Base-by-base conservation (phyloP, 1,140 invertebrate genomes). In the Leptinotarsa lineolata region DNA sequence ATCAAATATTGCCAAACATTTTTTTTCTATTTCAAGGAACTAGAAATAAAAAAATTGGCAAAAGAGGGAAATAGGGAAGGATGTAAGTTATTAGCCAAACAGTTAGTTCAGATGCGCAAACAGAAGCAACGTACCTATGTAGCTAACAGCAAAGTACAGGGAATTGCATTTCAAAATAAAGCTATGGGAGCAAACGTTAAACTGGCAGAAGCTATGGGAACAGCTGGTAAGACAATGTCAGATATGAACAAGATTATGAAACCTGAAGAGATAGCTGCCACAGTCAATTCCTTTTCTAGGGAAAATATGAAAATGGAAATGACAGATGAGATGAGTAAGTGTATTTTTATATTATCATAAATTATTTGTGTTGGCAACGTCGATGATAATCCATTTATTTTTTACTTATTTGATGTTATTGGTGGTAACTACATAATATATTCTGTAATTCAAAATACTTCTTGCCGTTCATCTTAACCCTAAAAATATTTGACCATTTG, bases 301-400 rank as follows among this genome's bases (percentile, higher is more conserved):
- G 93, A 94, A 67, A 91, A 91, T 80, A 91, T 91, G 80, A 94
- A 94, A 83, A 95, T 97, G 93, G 94, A 93, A 77, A 97, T 97
- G 94, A 94, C 94, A 12, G 95, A 97, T 86, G 95, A 97, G 88
- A 94, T 97, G 91, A 95, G 93, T 95, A 88, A 88, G 90, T 88
- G 48, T 0, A 54, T 54, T 54, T 54, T 54, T 54, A 54, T 5
- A n/a, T 18, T 8, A 54, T 54, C 15, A 54, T n/a, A 8, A 39
- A 39, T 2, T 39, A 11, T 39, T 39, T 39, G 30, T 39, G 8
- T 39, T 39, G 30, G 30, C 30, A 39, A 11, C 8, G 8, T 39
- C 8, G 30, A 39, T 4, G 30, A 39, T 39, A 39, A 11, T 3
- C 8, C 30, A 39, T 39, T 39, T 0, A 39, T 39, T 39, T 39